phyloP scores from a whole-genome alignment of 2,113 vertebrate species.

The Pithys albifrons region DNA sequence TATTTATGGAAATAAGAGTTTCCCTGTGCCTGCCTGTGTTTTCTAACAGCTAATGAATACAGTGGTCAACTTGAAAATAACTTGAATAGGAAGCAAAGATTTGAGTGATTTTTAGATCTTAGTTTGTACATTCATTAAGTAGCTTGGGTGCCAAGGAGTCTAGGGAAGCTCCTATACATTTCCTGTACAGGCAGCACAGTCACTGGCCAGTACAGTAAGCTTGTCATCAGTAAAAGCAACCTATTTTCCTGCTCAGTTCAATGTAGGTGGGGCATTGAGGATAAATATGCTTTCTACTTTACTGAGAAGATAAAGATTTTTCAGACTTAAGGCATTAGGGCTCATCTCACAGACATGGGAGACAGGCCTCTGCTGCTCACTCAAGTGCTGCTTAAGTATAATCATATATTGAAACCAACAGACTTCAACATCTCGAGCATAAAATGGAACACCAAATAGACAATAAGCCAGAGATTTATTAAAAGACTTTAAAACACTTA shows the following conservation, averaged over 20 bases:
- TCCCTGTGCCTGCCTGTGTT: neutral
- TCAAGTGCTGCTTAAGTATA: neutral
- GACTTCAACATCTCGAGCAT: neutral
- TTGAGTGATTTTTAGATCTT: neutral
- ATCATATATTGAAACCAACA: neutral
- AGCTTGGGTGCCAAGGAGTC: neutral
- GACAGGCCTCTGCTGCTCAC: neutral
- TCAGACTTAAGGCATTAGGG: neutral
- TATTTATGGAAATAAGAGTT: neutral
- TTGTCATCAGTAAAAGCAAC: neutral
- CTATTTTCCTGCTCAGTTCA: neutral
- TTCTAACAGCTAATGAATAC: neutral
- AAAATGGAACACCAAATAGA: neutral
- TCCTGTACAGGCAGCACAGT: neutral
- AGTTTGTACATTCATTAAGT: neutral
- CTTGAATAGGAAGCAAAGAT: neutral
- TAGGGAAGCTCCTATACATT: neutral
- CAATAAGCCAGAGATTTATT: neutral
- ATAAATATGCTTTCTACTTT: neutral
- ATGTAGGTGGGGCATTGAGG: neutral
- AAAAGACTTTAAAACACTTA: neutral
- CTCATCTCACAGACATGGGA: neutral
- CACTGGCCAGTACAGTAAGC: too few species aligned
- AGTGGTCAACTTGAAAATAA: neutral
- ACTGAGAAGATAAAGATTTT: neutral